Conservation (phyloP, 2,797 vertebrate genomes). For the Furcifer pardalis region DNA sequence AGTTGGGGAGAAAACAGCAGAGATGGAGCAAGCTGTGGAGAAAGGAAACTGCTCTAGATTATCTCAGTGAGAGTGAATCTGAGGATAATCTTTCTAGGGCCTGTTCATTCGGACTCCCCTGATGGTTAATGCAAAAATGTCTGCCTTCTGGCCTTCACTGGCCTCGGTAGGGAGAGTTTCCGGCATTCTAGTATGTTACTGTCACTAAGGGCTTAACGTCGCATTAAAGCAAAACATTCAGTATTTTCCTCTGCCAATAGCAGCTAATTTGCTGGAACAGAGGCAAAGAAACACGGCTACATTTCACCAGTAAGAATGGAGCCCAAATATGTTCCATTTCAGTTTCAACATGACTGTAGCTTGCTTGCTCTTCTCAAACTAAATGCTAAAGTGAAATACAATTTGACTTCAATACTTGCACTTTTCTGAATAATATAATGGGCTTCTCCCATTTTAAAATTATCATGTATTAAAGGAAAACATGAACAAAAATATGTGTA, state of each 20-base stretch:
- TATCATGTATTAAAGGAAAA: background rate
- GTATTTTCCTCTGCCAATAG: background rate
- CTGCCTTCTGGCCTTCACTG: background rate
- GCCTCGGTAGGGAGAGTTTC: background rate
- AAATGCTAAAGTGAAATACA: background rate
- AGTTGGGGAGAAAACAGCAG: background rate
- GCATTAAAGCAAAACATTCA: background rate
- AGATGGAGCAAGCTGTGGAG: constrained; percentile 7
- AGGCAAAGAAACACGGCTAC: background rate
- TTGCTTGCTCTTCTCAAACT: background rate
- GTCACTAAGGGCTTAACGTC: background rate
- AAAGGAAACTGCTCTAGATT: background rate
- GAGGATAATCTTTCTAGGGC: background rate
- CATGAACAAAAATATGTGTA: background rate
- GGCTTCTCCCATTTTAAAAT: background rate
- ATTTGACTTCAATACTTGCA: background rate
- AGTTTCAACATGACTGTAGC: background rate
- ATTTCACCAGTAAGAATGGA: background rate
- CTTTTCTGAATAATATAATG: background rate
- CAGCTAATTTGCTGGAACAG: background rate
- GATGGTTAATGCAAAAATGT: background rate
- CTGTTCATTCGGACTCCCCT: background rate
- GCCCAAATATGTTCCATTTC: background rate
- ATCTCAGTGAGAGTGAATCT: accelerated
- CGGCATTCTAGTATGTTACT: background rate